Base-by-base conservation (phyloP, 2,113 vertebrate genomes). In the Pogona vitticeps region DNA sequence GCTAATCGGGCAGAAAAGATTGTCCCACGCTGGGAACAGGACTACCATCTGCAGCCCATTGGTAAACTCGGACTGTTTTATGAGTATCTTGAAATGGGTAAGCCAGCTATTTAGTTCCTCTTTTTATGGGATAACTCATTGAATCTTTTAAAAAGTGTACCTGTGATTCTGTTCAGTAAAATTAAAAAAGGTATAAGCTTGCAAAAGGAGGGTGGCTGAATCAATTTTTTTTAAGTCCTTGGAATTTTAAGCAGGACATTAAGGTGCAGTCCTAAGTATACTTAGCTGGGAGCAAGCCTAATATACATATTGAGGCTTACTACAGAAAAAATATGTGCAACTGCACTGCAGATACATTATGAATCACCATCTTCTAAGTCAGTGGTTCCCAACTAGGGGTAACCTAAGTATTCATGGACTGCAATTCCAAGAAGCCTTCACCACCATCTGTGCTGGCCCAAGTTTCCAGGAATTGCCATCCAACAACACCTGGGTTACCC, bases 21-120 rank as follows among this genome's bases (percentile, higher is more conserved):
- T 76, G 92, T 96, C 68, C 98, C 98, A 63, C 95, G 97, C 46
- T 99, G 98, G 98, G 98, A 99, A 86, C 97, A 98, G 36, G 98
- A 99, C 93, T 99, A 98, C 90, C 96, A 95, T 59, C 96, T 98
- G 17, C 98, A 98, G 88, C 89, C 97, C 23, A 77, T 97, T 71
- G 95, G 97, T 79, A 97, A 97, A 91, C 95, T 98, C 58, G 98
- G 98, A 73, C 93, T 99, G 15, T 98, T 99, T 93, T 97, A 99
- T 90, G 98, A 99, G 83, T 99, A 99, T 70, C 98, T 99, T 72
- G 98, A 99, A 95, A 99, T 99, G 98, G 98, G 98, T 99, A 95
- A 96, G 97, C 92, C 36, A 28, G 58, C 26, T 10, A 1, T 92
- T 81, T 38, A 52, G 9, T 91, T 89, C 2, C 0, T 65, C 63